Base-by-base conservation (phyloP, 2,113 vertebrate genomes). In the Neomonachus schauinslandi region DNA sequence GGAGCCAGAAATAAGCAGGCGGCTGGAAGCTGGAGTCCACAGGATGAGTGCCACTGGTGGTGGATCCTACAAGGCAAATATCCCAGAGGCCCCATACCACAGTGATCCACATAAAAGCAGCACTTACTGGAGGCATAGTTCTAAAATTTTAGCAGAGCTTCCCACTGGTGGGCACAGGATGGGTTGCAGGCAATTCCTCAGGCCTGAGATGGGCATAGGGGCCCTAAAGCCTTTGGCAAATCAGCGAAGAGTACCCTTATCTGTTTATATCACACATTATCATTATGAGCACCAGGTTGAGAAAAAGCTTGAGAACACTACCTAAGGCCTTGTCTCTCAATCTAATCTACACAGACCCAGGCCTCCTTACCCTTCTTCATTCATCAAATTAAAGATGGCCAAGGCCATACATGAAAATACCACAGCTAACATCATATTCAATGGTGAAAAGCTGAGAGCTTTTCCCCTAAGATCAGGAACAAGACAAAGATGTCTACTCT, bases 1-100 rank as follows among this genome's bases (percentile, higher is more conserved):
- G 55, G 63, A 94, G 83, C 74, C 94, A 46, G 83, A 95, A 95
- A 90, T 67, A 69, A 89, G 74, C 31, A 67, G 76, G n/a, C 83
- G 21, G 22, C 36, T 74, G 49, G 51, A 93, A 81, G 39, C 53
- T 72, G 15, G 49, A 92, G 69, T 76, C 61, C 14, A 79, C 33
- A 46, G 53, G 26, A 21, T 72, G 65, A 85, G 82, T 1, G 39
- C 67, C 91, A 92, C 1, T 1, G 5, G 36, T 15, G 33, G 57
- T 72, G 14, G 71, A 33, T 13, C 16, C 65, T 36, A 18, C 5
- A 49, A 2, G 14, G 61, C 26, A 83, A 51, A 57, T 12, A 22
- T 13, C 22, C 51, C 18, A 81, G 51, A 89, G 31, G 18, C 55
- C 59, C 51, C 31, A 51, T 0, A 13, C n/a, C 51, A 39, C 18